These are phyloP conservation scores for Pristionchus maxplancki DNA, from an alignment of 2,888 invertebrate genomes.

Conservation along the genomic window DNA sequence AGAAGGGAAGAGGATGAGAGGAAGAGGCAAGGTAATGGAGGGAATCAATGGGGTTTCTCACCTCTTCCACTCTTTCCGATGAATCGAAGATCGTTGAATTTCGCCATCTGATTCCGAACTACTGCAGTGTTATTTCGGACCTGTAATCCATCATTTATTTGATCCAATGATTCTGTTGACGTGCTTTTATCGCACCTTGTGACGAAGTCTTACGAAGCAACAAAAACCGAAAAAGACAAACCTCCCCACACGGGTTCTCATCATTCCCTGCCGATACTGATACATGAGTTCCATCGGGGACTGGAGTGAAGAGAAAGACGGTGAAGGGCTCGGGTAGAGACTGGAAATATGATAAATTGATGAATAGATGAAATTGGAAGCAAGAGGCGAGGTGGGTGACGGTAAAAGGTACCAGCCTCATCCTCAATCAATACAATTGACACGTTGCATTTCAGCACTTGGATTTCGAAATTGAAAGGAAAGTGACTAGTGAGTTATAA, in stretches of 20 bases:
- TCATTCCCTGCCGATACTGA: constrained; percentile 96
- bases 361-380: not conserved
- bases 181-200: too few relatives aligned
- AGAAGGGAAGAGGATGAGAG: not conserved
- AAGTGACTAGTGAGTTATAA: too few relatives aligned
- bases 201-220: too few relatives aligned
- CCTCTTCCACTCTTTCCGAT: constrained; percentile 98
- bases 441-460: too few relatives aligned
- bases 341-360: too few relatives aligned
- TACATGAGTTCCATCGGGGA: constrained; percentile 90
- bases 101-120: constrained; percentile 96
- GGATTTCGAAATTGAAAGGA: too few relatives aligned
- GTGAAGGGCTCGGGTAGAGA: constrained; percentile 96
- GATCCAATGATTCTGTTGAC: too few relatives aligned
- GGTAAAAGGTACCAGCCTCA: too few relatives aligned
- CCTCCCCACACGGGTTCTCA: constrained; percentile 94
- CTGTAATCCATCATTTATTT: not conserved
- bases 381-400: too few relatives aligned
- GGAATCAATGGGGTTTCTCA: constrained; percentile 77
- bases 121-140: constrained; percentile 88
- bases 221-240: too few relatives aligned
- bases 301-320: constrained; percentile 89
- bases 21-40: not conserved
- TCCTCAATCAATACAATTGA: too few relatives aligned
- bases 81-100: constrained; percentile 97